Evolutionary conservation across 2,797 vertebrate genomes (phyloP).

Genomic region (Loriculus beryllinus): DNA sequence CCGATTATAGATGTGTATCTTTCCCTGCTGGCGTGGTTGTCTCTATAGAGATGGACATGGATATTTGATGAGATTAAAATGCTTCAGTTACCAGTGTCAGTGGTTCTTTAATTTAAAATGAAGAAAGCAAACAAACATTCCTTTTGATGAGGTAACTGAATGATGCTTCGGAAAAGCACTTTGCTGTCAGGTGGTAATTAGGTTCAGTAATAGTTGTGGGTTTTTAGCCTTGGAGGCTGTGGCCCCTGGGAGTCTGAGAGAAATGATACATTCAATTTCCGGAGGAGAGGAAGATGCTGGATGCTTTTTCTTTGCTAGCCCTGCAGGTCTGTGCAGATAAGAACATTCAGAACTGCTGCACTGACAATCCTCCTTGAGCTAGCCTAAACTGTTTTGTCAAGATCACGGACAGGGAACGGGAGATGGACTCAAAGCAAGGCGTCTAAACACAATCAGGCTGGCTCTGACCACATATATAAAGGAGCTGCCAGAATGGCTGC

Average conservation of each 20-base stretch:
- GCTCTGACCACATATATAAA: background rate
- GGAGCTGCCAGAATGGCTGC: background rate
- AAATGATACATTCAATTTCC: slow-evolving; percentile 63
- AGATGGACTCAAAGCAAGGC: slow-evolving; percentile 5
- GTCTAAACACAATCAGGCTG: background rate
- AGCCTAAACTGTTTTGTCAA: slow-evolving; percentile 39
- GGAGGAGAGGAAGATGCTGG: slow-evolving; percentile 45
- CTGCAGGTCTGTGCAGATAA: slow-evolving; percentile 58
- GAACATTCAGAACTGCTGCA: slow-evolving; percentile 22
- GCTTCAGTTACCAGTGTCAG: slow-evolving; percentile 48
- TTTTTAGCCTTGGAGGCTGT: slow-evolving; percentile 56
- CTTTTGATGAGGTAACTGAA: slow-evolving; percentile 57
- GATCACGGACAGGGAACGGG: background rate
- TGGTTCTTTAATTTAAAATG: slow-evolving; percentile 53
- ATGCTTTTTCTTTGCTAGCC: slow-evolving; percentile 55
- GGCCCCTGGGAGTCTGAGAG: slow-evolving; percentile 53
- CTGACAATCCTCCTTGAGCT: slow-evolving; percentile 53
- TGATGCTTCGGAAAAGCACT: slow-evolving; percentile 42
- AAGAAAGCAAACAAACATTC: slow-evolving; percentile 61
- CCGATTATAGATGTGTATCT: slow-evolving; percentile 13
- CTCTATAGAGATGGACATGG: slow-evolving; percentile 65
- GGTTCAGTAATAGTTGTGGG: slow-evolving; percentile 59
- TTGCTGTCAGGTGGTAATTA: slow-evolving; percentile 66
- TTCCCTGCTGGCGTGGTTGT: slow-evolving; percentile 33
- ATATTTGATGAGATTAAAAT: slow-evolving; percentile 69